Evolutionary conservation across 1,140 invertebrate genomes (phyloP), one percentile per base, ranked within the genome.

Genomic region (Drosophila insularis): DNA sequence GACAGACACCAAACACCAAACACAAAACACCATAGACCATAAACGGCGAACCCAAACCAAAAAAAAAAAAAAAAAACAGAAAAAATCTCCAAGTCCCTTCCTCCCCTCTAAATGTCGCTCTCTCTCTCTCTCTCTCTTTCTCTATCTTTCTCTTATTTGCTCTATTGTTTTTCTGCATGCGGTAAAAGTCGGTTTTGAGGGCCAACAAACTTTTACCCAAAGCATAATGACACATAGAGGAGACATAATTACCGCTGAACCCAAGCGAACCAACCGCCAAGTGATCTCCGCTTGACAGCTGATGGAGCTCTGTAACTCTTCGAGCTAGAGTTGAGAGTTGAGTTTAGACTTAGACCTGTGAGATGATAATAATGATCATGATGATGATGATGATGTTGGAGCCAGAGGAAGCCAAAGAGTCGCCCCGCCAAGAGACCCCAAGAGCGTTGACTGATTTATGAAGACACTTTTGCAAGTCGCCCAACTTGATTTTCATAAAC

Each of bases 381-480:
- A 27, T 27, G 27, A 27, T 27, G 27, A 5, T 27, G 27, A 27
- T 27, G 27, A 27, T 27, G 6, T 5, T 46, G 14, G 43, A 46
- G 43, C 7, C 13, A 13, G 43, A 46, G 43, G 17, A 46, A 17
- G 7, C 43, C 43, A 46, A 7, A 46, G 43, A 46, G 43, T 50
- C 43, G 8, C 43, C 17, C 17, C 14, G 40, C 40, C 14, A 43
- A 14, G 68, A 56, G 56, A 27, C 64, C 68, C 66, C 50, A 37
- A 60, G 61, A 70, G 67, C 71, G 67, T 70, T 74, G 71, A 74
- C 71, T 74, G 71, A 74, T 74, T 74, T 74, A 74, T 74, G 71
- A 74, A 74, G 71, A 74, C 71, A 74, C 71, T 74, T 74, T 74
- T 74, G 71, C 71, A 74, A 74, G 71, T 74, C 71, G 71, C 71